phyloP scores from a whole-genome alignment of 1,140 invertebrate species.

The Diachasmimorpha longicaudata region DNA sequence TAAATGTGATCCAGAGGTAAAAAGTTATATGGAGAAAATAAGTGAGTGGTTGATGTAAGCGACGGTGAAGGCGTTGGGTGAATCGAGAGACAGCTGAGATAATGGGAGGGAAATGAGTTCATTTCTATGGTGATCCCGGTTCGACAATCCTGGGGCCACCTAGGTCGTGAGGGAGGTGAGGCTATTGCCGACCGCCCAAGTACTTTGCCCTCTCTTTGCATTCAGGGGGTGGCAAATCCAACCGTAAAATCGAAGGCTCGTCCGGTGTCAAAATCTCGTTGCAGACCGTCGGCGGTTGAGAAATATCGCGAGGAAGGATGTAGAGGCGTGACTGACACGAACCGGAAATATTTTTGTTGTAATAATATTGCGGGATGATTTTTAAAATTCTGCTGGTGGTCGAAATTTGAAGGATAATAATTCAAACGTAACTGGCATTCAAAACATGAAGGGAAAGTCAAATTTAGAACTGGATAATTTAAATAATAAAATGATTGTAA shows the following conservation, averaged over 20 bases:
- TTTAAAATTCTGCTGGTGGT: too few relatives aligned
- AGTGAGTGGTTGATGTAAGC: background rate
- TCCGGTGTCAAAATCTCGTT: slow-evolving; percentile 13
- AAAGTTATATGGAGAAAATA: background rate
- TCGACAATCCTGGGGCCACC: slow-evolving; percentile 34
- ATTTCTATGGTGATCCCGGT: slow-evolving; percentile 63
- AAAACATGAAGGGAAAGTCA: too few relatives aligned
- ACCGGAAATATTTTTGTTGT: slow-evolving; percentile 4
- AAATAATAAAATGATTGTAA: too few relatives aligned
- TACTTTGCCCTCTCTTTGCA: slow-evolving; percentile 5
- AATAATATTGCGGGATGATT: too few relatives aligned
- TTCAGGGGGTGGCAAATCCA: slow-evolving; percentile 48
- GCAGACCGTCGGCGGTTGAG: background rate
- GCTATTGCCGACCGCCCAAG: slow-evolving; percentile 20
- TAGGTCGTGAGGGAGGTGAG: background rate
- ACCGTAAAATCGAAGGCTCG: slow-evolving; percentile 47
- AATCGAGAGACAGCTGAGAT: slow-evolving; percentile 42
- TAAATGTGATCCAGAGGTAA: too few relatives aligned
- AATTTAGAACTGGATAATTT: too few relatives aligned
- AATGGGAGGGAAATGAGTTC: slow-evolving; percentile 64
- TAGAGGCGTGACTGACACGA: slow-evolving; percentile 20
- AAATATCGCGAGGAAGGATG: background rate
- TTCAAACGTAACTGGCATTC: too few relatives aligned
- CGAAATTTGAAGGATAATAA: too few relatives aligned
- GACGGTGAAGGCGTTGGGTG: background rate